phyloP scores from a whole-genome alignment of 2,113 vertebrate species.

The Tragelaphus strepsiceros region DNA sequence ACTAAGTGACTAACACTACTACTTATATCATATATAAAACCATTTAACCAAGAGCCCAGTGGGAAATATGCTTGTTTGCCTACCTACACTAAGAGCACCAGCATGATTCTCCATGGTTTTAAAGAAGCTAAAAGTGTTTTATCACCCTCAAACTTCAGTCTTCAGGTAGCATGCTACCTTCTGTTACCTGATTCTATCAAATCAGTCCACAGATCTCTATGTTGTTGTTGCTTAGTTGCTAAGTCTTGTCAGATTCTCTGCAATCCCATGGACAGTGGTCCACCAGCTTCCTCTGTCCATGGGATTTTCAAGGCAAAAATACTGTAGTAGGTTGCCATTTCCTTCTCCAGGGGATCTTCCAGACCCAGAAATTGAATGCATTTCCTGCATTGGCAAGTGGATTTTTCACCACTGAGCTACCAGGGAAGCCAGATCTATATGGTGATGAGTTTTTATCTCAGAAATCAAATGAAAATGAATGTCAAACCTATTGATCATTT shows the following conservation, averaged over 20 bases:
- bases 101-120: background rate
- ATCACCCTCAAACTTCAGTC: background rate
- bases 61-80: background rate
- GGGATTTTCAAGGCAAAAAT: background rate
- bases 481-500: background rate
- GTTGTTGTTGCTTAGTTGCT: background rate
- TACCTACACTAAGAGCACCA: background rate
- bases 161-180: background rate
- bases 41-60: background rate
- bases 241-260: background rate
- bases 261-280: background rate
- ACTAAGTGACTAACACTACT: background rate
- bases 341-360: background rate
- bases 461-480: background rate
- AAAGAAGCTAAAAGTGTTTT: background rate
- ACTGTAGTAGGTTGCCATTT: background rate
- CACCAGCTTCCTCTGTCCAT: background rate
- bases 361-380: background rate
- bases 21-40: background rate
- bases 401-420: background rate
- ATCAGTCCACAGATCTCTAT: background rate
- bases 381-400: background rate
- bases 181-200: background rate
- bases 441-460: background rate
- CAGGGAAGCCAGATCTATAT: background rate